Evolutionary conservation across 1,140 invertebrate species (phyloP).

Genomic region (Trichoplusia ni): DNA sequence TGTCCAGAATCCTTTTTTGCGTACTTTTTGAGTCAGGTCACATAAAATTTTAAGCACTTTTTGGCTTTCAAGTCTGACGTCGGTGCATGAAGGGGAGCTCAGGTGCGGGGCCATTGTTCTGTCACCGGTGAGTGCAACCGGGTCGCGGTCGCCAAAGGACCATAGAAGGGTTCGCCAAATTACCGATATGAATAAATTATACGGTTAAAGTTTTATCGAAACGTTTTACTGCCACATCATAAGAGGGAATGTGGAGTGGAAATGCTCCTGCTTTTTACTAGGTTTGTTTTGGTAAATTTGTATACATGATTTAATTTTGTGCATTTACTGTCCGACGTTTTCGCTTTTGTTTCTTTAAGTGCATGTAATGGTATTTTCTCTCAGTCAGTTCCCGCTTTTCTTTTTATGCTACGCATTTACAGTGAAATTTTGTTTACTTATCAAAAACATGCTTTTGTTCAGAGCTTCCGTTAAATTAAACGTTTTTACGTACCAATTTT

Average conservation of each 20-base stretch:
- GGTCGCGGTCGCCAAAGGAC: slow-evolving; percentile 32
- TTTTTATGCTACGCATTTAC: no score
- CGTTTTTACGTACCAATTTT: no score
- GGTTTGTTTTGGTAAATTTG: no score
- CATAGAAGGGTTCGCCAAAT: slow-evolving; percentile 8
- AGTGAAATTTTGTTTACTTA: no score
- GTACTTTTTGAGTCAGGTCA: slow-evolving; percentile 19
- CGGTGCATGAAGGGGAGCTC: slow-evolving; percentile 16
- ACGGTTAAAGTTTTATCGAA: neutral
- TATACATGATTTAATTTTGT: no score
- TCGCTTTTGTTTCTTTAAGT: no score
- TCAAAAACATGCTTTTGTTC: no score
- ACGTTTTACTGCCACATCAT: neutral
- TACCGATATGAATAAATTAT: slow-evolving; percentile 27
- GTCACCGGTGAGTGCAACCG: slow-evolving; percentile 42
- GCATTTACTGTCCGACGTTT: no score
- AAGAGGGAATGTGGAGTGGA: neutral
- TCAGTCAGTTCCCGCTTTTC: no score
- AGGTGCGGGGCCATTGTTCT: slow-evolving; percentile 39
- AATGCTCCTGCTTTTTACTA: no score
- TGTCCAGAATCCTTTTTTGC: slow-evolving; percentile 4
- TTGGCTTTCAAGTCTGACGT: slow-evolving; percentile 29
- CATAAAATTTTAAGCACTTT: slow-evolving; percentile 44
- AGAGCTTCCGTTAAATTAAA: no score
- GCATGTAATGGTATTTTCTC: no score